phyloP scores from a whole-genome alignment of 2,888 invertebrate species.

The Idaea dimidiata region DNA sequence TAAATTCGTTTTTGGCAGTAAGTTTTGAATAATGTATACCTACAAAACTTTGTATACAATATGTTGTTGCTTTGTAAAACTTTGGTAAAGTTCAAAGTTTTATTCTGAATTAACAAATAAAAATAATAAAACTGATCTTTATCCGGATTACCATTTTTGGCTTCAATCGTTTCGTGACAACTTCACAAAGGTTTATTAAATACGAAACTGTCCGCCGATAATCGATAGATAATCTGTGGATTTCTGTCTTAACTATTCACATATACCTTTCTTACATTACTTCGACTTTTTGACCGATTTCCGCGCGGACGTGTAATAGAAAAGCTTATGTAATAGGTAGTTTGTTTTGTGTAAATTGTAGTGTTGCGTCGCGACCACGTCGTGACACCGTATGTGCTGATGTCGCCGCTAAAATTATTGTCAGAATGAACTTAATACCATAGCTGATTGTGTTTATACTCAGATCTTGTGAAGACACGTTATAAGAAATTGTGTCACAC shows the following conservation, averaged over 20 bases:
- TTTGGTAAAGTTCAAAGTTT: no score
- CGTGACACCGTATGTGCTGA: not conserved
- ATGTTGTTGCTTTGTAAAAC: no score
- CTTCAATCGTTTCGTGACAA: not conserved
- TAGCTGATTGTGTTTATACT: not conserved
- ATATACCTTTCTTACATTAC: not conserved
- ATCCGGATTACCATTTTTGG: no score
- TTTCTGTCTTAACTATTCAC: not conserved
- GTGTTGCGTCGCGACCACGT: not conserved
- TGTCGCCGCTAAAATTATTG: not conserved
- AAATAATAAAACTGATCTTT: no score
- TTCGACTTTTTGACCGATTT: constrained; percentile 13
- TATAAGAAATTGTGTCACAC: not conserved
- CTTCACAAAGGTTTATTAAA: not conserved
- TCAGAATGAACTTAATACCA: not conserved
- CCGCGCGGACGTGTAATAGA: constrained; percentile 11
- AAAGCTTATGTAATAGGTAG: constrained; percentile 1
- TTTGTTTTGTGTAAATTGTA: not conserved
- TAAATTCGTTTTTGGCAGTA: no score
- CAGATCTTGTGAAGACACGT: not conserved
- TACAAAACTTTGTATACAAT: no score
- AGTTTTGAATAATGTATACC: no score
- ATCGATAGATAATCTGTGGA: not conserved
- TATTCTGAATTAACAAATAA: no score
- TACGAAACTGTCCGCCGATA: not conserved